Base-by-base conservation (phyloP, 2,797 vertebrate species). In the Eleutherodactylus coqui region DNA sequence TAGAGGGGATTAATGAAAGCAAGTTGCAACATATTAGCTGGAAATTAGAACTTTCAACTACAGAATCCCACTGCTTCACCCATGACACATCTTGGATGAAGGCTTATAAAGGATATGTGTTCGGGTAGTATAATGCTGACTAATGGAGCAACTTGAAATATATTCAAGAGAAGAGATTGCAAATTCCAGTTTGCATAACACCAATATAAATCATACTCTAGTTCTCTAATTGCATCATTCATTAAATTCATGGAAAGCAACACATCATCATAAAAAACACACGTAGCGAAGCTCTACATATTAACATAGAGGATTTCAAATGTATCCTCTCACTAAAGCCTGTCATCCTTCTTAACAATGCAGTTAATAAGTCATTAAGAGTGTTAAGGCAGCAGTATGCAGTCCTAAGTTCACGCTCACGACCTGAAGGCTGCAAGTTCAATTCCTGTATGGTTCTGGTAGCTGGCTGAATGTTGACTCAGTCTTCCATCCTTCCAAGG, bases 41-140 rank as follows among this genome's bases (percentile, higher is more conserved):
- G 38, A 29, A 64, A 47, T 51, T 38, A 80, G 21, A 29, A 24
- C 24, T 62, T 29, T 62, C 51, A 60, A 43, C 58, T 32, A 21
- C 11, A 55, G 17, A 79, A 49, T 80, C 16, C 16, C 14, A 64
- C 29, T 4, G 36, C 49, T 49, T 43, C n/a, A 45, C 29, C 32
- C n/a, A 67, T 80, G 79, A 80, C 79, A 69, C 79, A 80, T 67
- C 8, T 34, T 67, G 79, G 60, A 36, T 80, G 58, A 29, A 80
- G 47, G 3, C 19, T 32, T 49, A 49, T 43, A 43, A 19, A 16
- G 43, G 72, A 24, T 75, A 47, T 80, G 43, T 64, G 62, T 47
- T 45, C 13, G 55, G 38, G 45, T 14, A 24, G 29, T 13, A 67
- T 43, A 80, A 45, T 47, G 58, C 79, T 67, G 79, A 80, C 41